Evolutionary conservation across 2,113 vertebrate species (phyloP), one percentile per base, ranked within the genome.

Genomic region (Campylomormyrus numenius): DNA sequence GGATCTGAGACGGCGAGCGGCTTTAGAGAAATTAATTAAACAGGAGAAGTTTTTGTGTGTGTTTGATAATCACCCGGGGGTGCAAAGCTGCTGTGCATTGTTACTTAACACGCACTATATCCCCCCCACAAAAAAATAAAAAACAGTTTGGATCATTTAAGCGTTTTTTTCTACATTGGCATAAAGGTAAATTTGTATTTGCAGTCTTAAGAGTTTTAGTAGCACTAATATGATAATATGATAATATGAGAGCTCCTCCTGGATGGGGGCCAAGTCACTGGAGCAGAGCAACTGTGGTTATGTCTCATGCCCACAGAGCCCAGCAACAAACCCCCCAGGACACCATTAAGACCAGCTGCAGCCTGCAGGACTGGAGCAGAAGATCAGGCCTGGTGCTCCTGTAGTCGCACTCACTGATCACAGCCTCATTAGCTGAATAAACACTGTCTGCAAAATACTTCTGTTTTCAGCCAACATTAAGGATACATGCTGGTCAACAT

Each of bases 141-240:
- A 4, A 45, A n/a, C 35, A 24, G 21, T 7, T 21, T 0, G 31
- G 21, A 45, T 85, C 42, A 24, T 46, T 85, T 85, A 45, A 24
- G 9, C 7, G 48, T 45, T 46, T 87, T 35, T 6, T 49, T 19
- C 15, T 53, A 35, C 19, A 87, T 1, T 17, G 3, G 3, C 5
- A 42, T 52, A 17, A 31, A 56, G 10, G 31, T 53, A 53, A 19
- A 39, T 91, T 89, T 89, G 3, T 19, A 49, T 92, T 84, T 88
- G 27, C 62, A 84, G 83, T 90, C 86, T 85, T 52, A 90, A 50
- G 70, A 85, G 39, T 1, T 13, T 90, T 85, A 15, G 42, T 80
- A 80, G 35, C 35, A 39, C 27, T 77, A 45, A 45, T 9, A 84
- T 21, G 42, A 39, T 74, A 45, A 42, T 9, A 84, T 21, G 42